Evolutionary conservation across 37 sponge, comb jelly and placozoan genomes (phyloP).

Genomic region (Aplysina aerophoba): DNA sequence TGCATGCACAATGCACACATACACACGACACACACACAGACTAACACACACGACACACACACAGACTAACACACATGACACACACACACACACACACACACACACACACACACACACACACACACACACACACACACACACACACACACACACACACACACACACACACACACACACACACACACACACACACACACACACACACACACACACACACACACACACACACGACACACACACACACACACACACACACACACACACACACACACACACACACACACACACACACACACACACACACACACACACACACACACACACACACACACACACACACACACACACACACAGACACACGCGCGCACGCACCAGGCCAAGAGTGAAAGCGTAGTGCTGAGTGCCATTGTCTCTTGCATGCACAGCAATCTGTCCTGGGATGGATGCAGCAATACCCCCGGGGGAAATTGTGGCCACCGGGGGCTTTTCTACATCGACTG

Average conservation of each 20-base stretch:
- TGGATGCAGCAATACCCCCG: not conserved
- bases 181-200: constrained; percentile 48
- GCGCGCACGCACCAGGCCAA: constrained; percentile 31
- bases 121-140: constrained; percentile 20
- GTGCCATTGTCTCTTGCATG: constrained; percentile 9
- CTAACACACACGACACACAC: no score
- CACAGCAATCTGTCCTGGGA: constrained; percentile 34
- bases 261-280: not conserved
- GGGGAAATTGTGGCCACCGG: constrained; percentile 14
- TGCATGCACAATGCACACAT: no score
- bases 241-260: not conserved
- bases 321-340: not conserved
- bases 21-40: no score
- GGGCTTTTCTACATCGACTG: constrained; percentile 13
- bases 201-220: constrained; percentile 37
- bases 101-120: constrained; percentile 27
- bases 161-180: constrained; percentile 37
- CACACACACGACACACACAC: constrained; percentile 10
- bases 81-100: constrained; percentile 29
- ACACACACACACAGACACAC: constrained; percentile 33
- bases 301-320: not conserved
- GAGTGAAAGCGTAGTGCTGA: constrained; percentile 37
- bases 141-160: constrained; percentile 31
- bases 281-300: not conserved
- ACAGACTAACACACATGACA: not conserved